Conservation (phyloP, 2,888 invertebrate genomes). For the Sphecodes monilicornis region DNA sequence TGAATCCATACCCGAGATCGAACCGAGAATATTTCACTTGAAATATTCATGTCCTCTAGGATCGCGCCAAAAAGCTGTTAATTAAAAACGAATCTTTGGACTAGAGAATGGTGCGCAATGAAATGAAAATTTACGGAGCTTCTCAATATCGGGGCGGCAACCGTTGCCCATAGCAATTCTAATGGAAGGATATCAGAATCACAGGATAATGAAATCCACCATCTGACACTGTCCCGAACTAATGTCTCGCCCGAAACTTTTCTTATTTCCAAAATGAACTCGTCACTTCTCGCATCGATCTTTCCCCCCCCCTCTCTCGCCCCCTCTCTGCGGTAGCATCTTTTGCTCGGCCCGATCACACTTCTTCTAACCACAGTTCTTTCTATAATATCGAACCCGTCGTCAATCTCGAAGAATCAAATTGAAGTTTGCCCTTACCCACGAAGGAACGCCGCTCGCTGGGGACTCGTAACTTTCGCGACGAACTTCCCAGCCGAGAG, state of each 20-base stretch:
- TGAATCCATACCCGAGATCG: neutral
- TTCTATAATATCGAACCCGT: conserved; percentile 29
- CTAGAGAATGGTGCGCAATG: neutral
- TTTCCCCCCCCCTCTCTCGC: neutral
- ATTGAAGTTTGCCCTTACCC: conserved; percentile 65
- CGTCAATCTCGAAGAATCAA: conserved; percentile 67
- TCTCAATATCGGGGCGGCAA: conserved; percentile 9
- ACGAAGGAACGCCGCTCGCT: conserved; percentile 33
- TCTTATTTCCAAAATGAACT: conserved; percentile 71
- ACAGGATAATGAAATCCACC: conserved; percentile 64
- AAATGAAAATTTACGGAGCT: conserved; percentile 23
- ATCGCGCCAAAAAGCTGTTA: neutral
- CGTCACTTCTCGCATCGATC: conserved; percentile 66
- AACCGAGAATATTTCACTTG: neutral
- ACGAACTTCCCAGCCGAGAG: conserved; percentile 30
- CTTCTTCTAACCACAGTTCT: conserved; percentile 11
- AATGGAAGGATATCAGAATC: conserved; percentile 41
- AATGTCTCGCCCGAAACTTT: conserved; percentile 59
- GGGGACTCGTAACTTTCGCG: conserved; percentile 49
- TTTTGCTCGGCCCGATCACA: neutral
- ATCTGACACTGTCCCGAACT: conserved; percentile 56
- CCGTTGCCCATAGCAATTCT: conserved; percentile 30
- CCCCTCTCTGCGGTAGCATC: neutral
- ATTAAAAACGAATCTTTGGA: neutral
- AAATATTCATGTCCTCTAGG: neutral